Base-by-base conservation (phyloP, 2,888 invertebrate genomes). In the Eupithecia subfuscata region DNA sequence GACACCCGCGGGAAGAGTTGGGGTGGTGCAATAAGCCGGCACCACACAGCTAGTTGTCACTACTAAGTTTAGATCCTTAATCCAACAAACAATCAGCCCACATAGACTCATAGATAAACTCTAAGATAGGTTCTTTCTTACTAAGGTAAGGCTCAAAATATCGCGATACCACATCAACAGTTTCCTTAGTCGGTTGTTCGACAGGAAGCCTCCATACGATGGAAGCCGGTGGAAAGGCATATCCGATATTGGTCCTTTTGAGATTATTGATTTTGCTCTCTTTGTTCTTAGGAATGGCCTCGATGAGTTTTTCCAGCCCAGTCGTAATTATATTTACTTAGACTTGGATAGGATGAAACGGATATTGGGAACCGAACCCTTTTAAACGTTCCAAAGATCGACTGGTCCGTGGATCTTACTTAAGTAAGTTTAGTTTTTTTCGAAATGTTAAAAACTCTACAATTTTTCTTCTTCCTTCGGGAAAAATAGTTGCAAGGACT, bases 171-270 rank as follows among this genome's bases (percentile, higher is more conserved):
- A 52, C 60, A 74, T 74, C 69, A 69, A 68, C 56, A 45, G 48
- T 14, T 56, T 69, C 56, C 34, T 2, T 67, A 12, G 52, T 70
- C 22, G 30, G 25, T 18, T 9, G 22, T 25, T 65, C 56, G 25
- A 25, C 74, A 74, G 71, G 74, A 76, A 74, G 48, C 70, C 65
- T 71, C 63, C 74, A 73, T 69, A 71, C 73, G 73, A 37, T 22
- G 40, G 73, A 71, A 75, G 71, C 63, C 75, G 48, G 73, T 71
- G 64, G 65, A 52, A 75, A 75, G 74, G 71, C 75, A 75, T 78
- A 78, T 78, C 78, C 78, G 71, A 74, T 78, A 75, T 78, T 75
- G 75, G 74, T 75, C 73, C 75, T 78, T 75, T 64, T 68, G 71
- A 75, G 70, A 72, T 75, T 78, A 78, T 78, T 74, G 75, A 72